phyloP scores from a whole-genome alignment of 1,140 invertebrate species.

The Schlechtendalia chinensis region DNA sequence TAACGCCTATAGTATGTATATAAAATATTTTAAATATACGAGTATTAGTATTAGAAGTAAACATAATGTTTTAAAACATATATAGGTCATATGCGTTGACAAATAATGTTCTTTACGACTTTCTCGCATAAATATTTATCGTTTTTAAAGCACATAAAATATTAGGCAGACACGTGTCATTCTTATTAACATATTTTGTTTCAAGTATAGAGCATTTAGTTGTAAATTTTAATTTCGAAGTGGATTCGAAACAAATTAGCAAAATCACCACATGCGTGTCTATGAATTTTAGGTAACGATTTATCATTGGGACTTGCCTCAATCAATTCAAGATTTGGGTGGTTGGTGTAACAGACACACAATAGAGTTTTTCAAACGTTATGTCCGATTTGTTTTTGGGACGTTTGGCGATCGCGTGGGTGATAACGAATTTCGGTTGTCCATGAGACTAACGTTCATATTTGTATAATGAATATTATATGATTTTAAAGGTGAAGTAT shows the following conservation, averaged over 20 bases:
- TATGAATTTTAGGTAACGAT: constrained; percentile 57
- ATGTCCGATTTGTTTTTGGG: constrained; percentile 60
- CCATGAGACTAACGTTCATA: background rate
- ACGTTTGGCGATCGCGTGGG: constrained; percentile 59
- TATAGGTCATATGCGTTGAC: too few relatives aligned
- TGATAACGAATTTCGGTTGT: background rate
- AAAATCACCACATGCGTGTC: too few relatives aligned
- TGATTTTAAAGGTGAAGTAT: constrained; percentile 56
- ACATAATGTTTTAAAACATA: too few relatives aligned
- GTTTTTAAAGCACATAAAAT: too few relatives aligned
- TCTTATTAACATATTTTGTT: too few relatives aligned
- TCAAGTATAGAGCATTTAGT: too few relatives aligned
- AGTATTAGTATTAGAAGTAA: too few relatives aligned
- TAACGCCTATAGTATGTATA: constrained; percentile 62
- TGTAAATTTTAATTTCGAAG: too few relatives aligned
- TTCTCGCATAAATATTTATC: too few relatives aligned
- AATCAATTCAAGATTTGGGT: constrained; percentile 61
- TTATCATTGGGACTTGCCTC: constrained; percentile 62
- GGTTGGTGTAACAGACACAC: constrained; percentile 64
- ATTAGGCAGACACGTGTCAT: too few relatives aligned
- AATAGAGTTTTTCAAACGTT: constrained; percentile 61
- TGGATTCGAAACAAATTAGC: too few relatives aligned
- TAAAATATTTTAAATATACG: background rate
- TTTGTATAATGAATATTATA: background rate
- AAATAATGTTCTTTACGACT: too few relatives aligned